Conservation (phyloP, 2,888 invertebrate genomes). For the Ferrisia virgata region DNA sequence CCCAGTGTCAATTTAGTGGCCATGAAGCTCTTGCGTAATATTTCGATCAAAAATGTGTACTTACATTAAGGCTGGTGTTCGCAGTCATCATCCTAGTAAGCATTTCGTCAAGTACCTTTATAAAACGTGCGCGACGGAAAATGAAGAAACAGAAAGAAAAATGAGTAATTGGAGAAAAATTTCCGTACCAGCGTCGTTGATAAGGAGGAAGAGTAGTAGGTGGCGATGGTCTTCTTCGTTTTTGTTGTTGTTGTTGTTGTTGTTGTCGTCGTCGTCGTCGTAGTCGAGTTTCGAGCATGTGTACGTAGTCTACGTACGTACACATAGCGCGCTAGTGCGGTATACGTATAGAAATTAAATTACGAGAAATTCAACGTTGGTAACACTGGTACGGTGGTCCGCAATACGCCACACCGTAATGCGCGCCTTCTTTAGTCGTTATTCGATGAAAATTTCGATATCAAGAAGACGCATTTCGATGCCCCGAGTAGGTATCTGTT, state of each 20-base stretch:
- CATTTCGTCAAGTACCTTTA: too few relatives aligned
- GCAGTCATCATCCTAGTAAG: too few relatives aligned
- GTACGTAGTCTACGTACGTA: too few relatives aligned
- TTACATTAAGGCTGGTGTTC: neutral
- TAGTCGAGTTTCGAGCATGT: neutral
- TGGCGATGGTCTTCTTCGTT: too few relatives aligned
- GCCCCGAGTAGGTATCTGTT: slow-evolving; percentile 17
- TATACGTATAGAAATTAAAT: slow-evolving; percentile 19
- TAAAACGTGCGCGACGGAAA: neutral
- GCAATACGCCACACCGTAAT: slow-evolving; percentile 40
- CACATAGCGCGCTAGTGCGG: slow-evolving; percentile 29
- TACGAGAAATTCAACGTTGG: neutral
- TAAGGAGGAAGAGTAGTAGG: too few relatives aligned
- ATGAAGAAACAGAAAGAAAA: neutral
- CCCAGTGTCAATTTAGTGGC: neutral
- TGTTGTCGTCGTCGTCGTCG: neutral
- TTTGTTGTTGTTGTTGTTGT: too few relatives aligned
- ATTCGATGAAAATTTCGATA: slow-evolving; percentile 37
- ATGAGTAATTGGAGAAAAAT: neutral
- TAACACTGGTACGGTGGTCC: slow-evolving; percentile 40
- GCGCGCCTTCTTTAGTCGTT: slow-evolving; percentile 35
- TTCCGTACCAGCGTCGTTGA: neutral
- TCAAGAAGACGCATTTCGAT: slow-evolving; percentile 31
- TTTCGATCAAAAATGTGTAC: neutral
- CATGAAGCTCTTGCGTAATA: neutral